Conservation (phyloP, 1,140 invertebrate genomes). For the Charaxes varanes region DNA sequence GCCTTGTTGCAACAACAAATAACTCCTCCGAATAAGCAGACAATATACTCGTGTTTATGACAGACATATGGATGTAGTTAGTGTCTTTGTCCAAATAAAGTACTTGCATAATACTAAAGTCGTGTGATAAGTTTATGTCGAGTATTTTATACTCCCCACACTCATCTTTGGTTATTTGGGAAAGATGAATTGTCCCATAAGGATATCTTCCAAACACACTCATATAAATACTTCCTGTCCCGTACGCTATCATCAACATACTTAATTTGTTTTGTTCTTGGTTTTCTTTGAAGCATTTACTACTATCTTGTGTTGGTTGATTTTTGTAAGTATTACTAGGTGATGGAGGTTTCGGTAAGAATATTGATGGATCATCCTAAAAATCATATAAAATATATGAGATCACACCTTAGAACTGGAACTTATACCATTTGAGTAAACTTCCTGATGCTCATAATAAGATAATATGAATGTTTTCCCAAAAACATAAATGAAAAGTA, state of each 20-base stretch:
- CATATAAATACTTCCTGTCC: slow-evolving; percentile 82
- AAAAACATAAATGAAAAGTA: too few relatives aligned
- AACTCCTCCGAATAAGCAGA: slow-evolving; percentile 80
- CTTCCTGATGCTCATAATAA: too few relatives aligned
- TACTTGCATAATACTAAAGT: slow-evolving; percentile 76
- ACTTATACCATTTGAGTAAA: too few relatives aligned
- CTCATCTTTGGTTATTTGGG: slow-evolving; percentile 71
- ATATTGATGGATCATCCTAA: slow-evolving; percentile 74
- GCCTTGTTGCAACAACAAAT: slow-evolving; percentile 81
- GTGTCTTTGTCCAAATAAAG: slow-evolving; percentile 72
- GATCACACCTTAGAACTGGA: too few relatives aligned
- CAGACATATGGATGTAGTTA: slow-evolving; percentile 72
- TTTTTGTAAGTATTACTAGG: slow-evolving; percentile 55
- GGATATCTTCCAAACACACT: slow-evolving; percentile 90
- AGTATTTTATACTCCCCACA: slow-evolving; percentile 75
- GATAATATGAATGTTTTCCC: too few relatives aligned
- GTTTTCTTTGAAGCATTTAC: slow-evolving; percentile 78
- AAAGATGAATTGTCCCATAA: slow-evolving; percentile 81
- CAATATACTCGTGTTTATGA: slow-evolving; percentile 81
- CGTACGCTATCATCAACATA: slow-evolving; percentile 86
- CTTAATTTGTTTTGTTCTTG: slow-evolving; percentile 83
- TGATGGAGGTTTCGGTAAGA: slow-evolving; percentile 68
- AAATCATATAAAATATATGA: too few relatives aligned
- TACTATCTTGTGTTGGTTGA: slow-evolving; percentile 67
- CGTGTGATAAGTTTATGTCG: slow-evolving; percentile 76